Conservation (phyloP, 2,797 vertebrate genomes). For the Paramormyrops hopkinsi region DNA sequence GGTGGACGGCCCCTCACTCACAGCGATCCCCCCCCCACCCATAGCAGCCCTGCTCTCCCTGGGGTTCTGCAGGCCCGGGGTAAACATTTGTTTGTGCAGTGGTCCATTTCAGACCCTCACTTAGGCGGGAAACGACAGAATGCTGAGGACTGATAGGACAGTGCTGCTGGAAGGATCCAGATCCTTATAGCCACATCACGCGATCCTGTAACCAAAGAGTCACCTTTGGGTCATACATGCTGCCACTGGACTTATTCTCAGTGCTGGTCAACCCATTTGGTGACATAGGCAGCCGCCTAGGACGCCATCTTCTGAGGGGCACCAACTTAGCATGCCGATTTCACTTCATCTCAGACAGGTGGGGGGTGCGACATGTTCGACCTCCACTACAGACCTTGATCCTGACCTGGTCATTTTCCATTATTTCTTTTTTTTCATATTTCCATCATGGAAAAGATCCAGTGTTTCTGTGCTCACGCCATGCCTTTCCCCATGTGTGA, state of each 20-base stretch:
- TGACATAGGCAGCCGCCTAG: background rate
- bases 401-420: background rate
- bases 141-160: background rate
- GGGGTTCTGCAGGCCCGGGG: conserved; percentile 14
- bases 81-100: conserved; percentile 33
- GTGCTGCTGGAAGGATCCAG: background rate
- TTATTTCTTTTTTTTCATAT: background rate
- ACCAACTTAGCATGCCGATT: background rate
- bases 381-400: background rate
- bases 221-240: background rate
- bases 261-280: background rate
- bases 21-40: background rate
- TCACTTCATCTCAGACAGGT: background rate
- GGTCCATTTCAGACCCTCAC: conserved; percentile 18
- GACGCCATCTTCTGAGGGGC: background rate
- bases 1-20: background rate
- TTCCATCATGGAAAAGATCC: background rate
- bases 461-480: no score
- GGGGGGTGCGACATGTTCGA: background rate
- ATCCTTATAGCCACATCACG: background rate
- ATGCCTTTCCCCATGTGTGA: background rate
- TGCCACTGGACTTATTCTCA: background rate
- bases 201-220: background rate
- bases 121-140: background rate
- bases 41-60: background rate